Evolutionary conservation across 2,113 vertebrate species (phyloP), one percentile per base, ranked within the genome.

Genomic region (Cynocephalus volans): DNA sequence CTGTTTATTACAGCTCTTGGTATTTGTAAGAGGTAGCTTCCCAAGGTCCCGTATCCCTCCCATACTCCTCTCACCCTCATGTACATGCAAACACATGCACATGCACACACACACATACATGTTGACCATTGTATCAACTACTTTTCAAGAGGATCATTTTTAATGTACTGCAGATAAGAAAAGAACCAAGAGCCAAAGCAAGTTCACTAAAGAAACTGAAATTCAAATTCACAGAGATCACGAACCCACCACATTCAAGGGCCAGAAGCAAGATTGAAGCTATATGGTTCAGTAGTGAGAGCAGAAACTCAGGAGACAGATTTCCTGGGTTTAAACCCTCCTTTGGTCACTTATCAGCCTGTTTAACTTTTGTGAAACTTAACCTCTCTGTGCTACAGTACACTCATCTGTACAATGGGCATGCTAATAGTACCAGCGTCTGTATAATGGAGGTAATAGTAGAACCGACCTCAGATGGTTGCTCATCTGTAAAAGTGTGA

Each of bases 81-180:
- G 50, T 24, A 52, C 15, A 52, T 21, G 7, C 14, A 65, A 1
- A 7, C 13, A 64, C 31, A 31, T 14, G 45, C 2, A 31, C 6
- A 15, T 6, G 6, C 13, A 26, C 0, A 23, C 23, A 23, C 0
- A 14, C 26, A 13, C 8, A 33, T 19, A n/a, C 10, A 33, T 7
- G 31, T 3, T 8, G 14, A 45, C 11, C 64, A 64, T 0, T 76
- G 3, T 31, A 41, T 58, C 60, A 48, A 4, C 79, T 50, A 56
- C 48, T 60, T 95, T 79, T 82, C 45, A 80, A 82, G 52, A 73
- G 3, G 33, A 69, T 87, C 9, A 0, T n/a, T 69, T 94, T 84
- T 28, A 62, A 52, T 65, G 60, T 8, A 83, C 3, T 70, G 85
- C 50, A 54, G 6, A 28, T 23, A 93, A 14, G 28, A 62, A 69